Conservation (phyloP, 1,140 invertebrate genomes). For the Eupristina koningsbergeri region DNA sequence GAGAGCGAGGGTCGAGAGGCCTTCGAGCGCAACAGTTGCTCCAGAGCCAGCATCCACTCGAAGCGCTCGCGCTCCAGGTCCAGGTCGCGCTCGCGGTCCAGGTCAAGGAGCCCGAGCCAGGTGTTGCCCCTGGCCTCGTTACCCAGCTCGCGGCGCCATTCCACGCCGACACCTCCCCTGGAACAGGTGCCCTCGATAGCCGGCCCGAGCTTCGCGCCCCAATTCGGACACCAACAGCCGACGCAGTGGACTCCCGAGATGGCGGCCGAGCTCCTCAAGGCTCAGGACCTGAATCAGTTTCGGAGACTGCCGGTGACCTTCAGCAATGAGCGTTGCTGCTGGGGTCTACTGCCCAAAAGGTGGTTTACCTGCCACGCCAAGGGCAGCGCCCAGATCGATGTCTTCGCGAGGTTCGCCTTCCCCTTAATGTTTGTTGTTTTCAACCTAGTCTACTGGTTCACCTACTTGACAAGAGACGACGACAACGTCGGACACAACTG, state of each 20-base stretch:
- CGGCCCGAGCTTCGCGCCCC: constrained; percentile 47
- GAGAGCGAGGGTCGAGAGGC: constrained; percentile 40
- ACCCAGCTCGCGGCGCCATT: constrained; percentile 53
- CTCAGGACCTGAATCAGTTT: constrained; percentile 56
- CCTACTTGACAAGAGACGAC: constrained; percentile 86
- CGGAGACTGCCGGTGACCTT: constrained; percentile 52
- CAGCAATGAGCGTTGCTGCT: constrained; percentile 62
- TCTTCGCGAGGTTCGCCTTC: constrained; percentile 93
- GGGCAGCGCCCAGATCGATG: constrained; percentile 93
- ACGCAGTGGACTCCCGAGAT: constrained; percentile 57
- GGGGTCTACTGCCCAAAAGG: constrained; percentile 70
- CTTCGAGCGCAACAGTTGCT: not conserved
- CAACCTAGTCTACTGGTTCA: constrained; percentile 95
- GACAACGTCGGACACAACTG: constrained; percentile 57
- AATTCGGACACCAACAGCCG: constrained; percentile 56
- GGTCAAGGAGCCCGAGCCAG: constrained; percentile 54
- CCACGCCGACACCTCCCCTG: constrained; percentile 53
- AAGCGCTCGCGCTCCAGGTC: constrained; percentile 21
- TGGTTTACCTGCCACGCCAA: constrained; percentile 92
- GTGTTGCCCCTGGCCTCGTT: constrained; percentile 46
- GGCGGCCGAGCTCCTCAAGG: constrained; percentile 54
- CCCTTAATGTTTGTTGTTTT: constrained; percentile 94
- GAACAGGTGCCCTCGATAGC: constrained; percentile 49
- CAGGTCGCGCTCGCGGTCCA: constrained; percentile 34
- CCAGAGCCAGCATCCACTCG: constrained; percentile 2